A percentile compares a stretch with the other conserved stretches of the same genome.
phyloP scores from a whole-genome alignment of 2,113 vertebrate species.

The Zosterops hypoxanthus region DNA sequence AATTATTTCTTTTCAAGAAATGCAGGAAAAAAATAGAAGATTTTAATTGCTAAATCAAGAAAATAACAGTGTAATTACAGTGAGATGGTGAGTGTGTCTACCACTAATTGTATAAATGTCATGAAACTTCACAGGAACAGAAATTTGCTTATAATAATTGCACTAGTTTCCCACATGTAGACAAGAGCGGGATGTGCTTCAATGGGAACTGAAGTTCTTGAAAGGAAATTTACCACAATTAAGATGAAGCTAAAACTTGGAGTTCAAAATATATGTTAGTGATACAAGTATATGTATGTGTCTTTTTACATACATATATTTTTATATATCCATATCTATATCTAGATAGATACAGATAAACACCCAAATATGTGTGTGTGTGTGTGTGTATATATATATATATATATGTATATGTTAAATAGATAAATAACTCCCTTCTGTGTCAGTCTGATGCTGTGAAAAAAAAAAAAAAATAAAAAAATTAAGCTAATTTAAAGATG shows the following conservation, averaged over 20 bases:
- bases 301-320: not conserved
- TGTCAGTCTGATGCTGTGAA: not conserved
- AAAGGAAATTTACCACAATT: not conserved
- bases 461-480: not conserved
- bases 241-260: not conserved
- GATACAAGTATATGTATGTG: not conserved
- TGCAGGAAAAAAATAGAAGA: not conserved
- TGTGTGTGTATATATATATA: too few relatives aligned
- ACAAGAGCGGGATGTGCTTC: not conserved
- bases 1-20: not conserved
- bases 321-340: not conserved
- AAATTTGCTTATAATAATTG: not conserved
- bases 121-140: not conserved
- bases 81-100: not conserved
- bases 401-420: not conserved
- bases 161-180: not conserved
- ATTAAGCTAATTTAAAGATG: not conserved
- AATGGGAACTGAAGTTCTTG: not conserved
- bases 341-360: not conserved
- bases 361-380: not conserved
- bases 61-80: not conserved
- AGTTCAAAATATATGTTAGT: not conserved
- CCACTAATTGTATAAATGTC: not conserved
- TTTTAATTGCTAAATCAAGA: not conserved
- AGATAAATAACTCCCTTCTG: not conserved